Conservation (phyloP, 2,888 invertebrate genomes). For the Drosophila recens region DNA sequence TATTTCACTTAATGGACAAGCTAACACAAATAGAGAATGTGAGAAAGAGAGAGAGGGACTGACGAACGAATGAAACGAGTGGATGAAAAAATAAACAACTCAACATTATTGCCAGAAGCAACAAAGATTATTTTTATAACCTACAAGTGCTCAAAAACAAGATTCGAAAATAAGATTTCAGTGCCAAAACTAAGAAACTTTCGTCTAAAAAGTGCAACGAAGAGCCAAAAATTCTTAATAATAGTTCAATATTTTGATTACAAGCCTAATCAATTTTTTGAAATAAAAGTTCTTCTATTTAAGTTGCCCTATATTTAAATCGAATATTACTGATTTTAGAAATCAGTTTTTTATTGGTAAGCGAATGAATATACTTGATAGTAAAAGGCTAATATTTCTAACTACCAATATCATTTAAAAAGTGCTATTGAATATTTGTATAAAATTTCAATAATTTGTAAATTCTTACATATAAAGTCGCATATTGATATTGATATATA, state of each 20-base stretch:
- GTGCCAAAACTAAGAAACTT: neutral
- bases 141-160: neutral
- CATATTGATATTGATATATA: neutral
- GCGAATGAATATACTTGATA: no score
- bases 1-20: slow-evolving; percentile 4
- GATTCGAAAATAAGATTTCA: no score
- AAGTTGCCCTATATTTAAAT: no score
- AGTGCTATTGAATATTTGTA: slow-evolving; percentile 1
- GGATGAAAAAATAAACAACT: neutral
- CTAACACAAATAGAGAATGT: neutral
- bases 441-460: slow-evolving; percentile 5
- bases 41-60: neutral
- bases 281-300: no score
- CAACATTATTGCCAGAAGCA: neutral
- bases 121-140: neutral
- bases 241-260: no score
- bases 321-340: no score
- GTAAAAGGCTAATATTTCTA: neutral
- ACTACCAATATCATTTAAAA: neutral
- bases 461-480: neutral
- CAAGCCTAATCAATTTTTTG: no score
- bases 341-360: no score
- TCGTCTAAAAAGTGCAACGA: neutral
- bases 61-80: no score
- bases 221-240: no score